Conservation (phyloP, 2,888 invertebrate genomes). For the Dioctria linearis region DNA sequence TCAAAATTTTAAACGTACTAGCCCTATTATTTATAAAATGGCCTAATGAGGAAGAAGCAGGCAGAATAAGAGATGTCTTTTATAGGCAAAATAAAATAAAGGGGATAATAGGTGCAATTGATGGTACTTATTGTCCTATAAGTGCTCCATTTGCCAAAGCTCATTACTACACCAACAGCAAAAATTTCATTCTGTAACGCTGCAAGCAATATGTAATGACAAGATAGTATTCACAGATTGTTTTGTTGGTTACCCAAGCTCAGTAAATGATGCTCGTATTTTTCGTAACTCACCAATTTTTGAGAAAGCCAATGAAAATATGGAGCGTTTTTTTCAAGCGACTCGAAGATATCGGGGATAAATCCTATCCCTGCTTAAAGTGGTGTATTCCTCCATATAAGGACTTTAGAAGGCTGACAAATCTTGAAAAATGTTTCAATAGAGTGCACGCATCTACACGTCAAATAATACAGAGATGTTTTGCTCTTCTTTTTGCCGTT, state of each 20-base stretch:
- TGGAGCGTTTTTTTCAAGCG: neutral
- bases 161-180: constrained; percentile 26
- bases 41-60: constrained; percentile 2
- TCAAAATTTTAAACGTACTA: neutral
- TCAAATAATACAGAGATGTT: constrained; percentile 30
- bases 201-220: constrained; percentile 26
- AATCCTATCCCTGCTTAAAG: neutral
- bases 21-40: constrained; percentile 1
- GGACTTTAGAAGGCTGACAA: neutral
- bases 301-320: neutral
- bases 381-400: constrained; percentile 13
- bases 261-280: neutral
- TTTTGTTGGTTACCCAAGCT: constrained; percentile 9
- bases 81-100: neutral
- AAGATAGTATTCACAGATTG: constrained; percentile 20
- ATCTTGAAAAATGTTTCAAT: neutral
- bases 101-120: constrained; percentile 1
- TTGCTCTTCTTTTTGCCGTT: constrained; percentile 25
- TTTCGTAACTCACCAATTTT: neutral
- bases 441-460: neutral
- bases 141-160: neutral
- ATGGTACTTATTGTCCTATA: constrained; percentile 29
- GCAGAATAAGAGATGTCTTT: neutral
- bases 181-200: constrained; percentile 19
- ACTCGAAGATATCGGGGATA: neutral